Conservation (phyloP, 2,888 invertebrate genomes). For the Dryobota labecula region DNA sequence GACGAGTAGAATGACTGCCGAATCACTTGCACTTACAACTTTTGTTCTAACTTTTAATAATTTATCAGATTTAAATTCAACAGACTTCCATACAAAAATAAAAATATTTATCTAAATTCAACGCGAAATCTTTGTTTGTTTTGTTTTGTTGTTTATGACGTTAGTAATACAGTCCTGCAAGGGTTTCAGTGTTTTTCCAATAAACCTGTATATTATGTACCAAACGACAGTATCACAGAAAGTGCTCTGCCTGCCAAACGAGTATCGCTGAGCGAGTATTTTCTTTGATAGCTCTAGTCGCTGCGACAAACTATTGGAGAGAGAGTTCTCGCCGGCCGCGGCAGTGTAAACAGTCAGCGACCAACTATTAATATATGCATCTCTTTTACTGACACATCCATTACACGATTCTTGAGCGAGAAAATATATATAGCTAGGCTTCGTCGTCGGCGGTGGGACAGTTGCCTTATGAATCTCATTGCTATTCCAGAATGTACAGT, state of each 20-base stretch:
- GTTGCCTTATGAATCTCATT: slow-evolving; percentile 49
- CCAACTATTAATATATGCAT: neutral
- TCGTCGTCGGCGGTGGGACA: neutral
- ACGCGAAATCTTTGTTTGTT: no score
- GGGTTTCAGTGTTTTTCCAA: no score
- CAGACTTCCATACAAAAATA: no score
- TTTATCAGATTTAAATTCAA: no score
- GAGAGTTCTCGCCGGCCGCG: neutral
- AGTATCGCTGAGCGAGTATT: neutral
- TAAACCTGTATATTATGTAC: neutral
- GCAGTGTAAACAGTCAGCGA: neutral
- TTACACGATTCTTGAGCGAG: neutral
- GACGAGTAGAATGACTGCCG: neutral
- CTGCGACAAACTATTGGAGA: neutral
- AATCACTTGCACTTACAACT: no score
- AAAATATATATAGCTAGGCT: neutral
- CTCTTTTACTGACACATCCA: neutral
- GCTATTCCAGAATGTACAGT: slow-evolving; percentile 40
- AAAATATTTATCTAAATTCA: no score
- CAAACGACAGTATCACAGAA: neutral
- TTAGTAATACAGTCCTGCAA: no score
- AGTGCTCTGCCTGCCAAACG: neutral
- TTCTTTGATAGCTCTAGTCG: neutral
- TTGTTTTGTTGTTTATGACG: no score
- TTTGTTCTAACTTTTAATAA: no score